phyloP scores from a whole-genome alignment of 92 coral and sea anemone genomes.

The Parazoanthus swiftii region DNA sequence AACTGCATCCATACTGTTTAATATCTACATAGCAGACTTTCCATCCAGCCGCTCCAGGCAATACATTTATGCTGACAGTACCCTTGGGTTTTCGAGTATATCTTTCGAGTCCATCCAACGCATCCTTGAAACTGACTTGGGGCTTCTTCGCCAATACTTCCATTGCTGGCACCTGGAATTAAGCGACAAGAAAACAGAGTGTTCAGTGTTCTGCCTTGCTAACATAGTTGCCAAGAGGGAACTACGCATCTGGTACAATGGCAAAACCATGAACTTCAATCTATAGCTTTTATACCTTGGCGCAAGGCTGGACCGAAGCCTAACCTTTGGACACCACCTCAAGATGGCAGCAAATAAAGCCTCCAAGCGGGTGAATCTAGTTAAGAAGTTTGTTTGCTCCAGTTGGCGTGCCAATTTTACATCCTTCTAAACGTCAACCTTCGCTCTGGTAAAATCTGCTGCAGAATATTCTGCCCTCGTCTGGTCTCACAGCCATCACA shows the following conservation, averaged over 20 bases:
- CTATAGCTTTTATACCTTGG: conserved; percentile 24
- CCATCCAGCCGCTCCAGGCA: conserved; percentile 23
- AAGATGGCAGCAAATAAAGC: conserved; percentile 7
- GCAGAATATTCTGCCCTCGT: conserved; percentile 19
- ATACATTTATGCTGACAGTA: conserved; percentile 38
- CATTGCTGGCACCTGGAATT: conserved; percentile 21
- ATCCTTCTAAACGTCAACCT: conserved; percentile 15
- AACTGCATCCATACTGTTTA: conserved; percentile 34
- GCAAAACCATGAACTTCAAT: conserved; percentile 18
- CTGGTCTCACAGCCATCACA: conserved; percentile 16
- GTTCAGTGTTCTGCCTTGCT: conserved; percentile 35
- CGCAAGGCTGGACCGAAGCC: conserved; percentile 19
- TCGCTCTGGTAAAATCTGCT: background rate
- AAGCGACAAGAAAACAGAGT: conserved; percentile 26
- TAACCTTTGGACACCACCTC: conserved; percentile 3
- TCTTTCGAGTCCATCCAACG: background rate
- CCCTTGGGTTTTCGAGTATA: background rate
- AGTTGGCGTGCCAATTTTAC: conserved; percentile 12
- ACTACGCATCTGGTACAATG: background rate
- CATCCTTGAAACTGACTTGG: conserved; percentile 24
- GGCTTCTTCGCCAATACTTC: conserved; percentile 3
- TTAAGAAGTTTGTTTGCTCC: conserved; percentile 21
- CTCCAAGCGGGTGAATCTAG: conserved; percentile 14
- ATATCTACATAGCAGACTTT: conserved; percentile 42
- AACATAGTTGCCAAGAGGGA: background rate